phyloP scores from a whole-genome alignment of 1,140 invertebrate genomes.

The Drosophila funebris region DNA sequence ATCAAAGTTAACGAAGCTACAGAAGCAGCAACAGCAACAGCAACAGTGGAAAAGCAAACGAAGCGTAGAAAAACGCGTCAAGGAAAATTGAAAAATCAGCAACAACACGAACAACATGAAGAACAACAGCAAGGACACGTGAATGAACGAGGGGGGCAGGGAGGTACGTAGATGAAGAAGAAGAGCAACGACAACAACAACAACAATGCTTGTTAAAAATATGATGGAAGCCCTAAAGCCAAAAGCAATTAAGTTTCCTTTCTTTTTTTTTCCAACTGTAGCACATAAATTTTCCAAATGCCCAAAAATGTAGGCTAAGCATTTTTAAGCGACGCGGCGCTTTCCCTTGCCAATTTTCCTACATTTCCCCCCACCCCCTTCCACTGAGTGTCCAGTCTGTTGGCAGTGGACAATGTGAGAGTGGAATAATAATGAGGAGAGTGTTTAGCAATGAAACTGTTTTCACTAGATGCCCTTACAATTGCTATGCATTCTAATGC shows the following conservation, averaged over 20 bases:
- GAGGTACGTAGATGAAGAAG: not conserved
- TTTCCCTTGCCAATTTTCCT: not conserved
- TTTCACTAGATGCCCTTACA: not conserved
- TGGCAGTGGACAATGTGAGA: not conserved
- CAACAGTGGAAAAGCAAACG: conserved; percentile 12
- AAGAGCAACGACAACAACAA: not conserved
- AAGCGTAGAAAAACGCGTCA: conserved; percentile 10
- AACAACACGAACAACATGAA: conserved; percentile 1
- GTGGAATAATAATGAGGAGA: not conserved
- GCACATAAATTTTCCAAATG: conserved; percentile 21
- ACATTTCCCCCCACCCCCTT: not conserved
- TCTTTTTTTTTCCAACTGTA: conserved; percentile 15
- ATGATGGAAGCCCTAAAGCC: conserved; percentile 26
- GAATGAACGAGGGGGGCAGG: not conserved
- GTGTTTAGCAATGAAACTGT: not conserved
- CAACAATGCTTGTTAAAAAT: conserved; percentile 20
- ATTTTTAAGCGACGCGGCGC: no score
- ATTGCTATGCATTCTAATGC: conserved; percentile 14
- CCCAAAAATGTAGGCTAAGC: conserved; percentile 21
- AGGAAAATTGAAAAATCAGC: conserved; percentile 64
- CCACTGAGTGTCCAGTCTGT: not conserved
- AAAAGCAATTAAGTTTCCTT: conserved; percentile 38
- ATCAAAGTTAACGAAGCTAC: conserved; percentile 68
- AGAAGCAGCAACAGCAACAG: not conserved
- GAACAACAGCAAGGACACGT: not conserved